Conservation (phyloP, 2,113 vertebrate genomes). For the Hystrix cristata region DNA sequence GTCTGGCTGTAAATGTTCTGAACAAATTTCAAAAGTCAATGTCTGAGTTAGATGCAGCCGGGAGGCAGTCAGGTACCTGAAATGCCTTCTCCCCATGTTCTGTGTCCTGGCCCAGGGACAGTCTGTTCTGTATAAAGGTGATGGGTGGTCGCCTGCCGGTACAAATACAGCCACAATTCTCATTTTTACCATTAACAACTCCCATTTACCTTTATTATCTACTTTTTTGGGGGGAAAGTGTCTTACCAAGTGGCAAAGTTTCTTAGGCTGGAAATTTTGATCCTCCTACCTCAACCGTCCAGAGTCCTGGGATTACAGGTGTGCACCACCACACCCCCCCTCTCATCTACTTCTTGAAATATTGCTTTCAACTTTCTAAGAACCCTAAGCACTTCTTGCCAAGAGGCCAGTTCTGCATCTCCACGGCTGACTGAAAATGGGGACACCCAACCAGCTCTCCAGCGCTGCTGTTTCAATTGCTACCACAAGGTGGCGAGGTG, state of each 20-base stretch:
- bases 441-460: rapidly evolving
- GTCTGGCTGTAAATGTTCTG: background rate
- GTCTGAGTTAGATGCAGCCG: background rate
- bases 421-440: background rate
- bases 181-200: background rate
- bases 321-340: background rate
- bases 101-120: background rate
- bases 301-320: background rate
- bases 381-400: background rate
- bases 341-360: background rate
- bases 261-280: background rate
- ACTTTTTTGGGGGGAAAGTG: background rate
- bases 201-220: background rate
- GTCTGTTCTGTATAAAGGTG: background rate
- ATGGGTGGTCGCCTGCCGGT: background rate
- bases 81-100: background rate
- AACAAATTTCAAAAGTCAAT: background rate
- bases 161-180: background rate
- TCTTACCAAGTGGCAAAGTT: background rate
- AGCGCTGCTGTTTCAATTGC: background rate
- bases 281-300: background rate
- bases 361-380: background rate
- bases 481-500: slow-evolving; percentile 5
- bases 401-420: background rate
- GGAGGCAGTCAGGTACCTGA: background rate